Evolutionary conservation across 1,140 invertebrate genomes (phyloP).

Genomic region (Galleria mellonella): DNA sequence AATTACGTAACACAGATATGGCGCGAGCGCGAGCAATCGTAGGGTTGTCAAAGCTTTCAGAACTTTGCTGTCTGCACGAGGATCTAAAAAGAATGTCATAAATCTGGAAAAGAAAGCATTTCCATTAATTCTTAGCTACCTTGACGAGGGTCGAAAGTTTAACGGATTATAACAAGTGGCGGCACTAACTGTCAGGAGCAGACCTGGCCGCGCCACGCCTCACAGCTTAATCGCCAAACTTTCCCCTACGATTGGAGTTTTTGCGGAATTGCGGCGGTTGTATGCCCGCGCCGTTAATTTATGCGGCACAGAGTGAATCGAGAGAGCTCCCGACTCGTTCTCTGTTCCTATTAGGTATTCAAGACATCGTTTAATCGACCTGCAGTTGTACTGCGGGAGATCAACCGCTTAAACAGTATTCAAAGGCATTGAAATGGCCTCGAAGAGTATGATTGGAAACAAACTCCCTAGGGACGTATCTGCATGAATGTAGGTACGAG

Average conservation of each 20-base stretch:
- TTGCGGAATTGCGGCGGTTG: constrained; percentile 54
- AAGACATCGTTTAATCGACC: constrained; percentile 58
- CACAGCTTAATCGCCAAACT: constrained; percentile 69
- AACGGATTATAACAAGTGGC: constrained; percentile 69
- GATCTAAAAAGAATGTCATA: constrained; percentile 31
- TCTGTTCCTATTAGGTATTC: constrained; percentile 56
- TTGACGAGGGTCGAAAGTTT: constrained; percentile 69
- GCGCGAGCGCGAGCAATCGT: background rate
- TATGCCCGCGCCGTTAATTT: constrained; percentile 55
- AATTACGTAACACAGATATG: constrained; percentile 17
- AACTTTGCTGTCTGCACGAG: background rate
- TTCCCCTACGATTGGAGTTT: constrained; percentile 67
- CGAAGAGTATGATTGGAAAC: constrained; percentile 22
- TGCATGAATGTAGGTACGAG: too few species aligned
- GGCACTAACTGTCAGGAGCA: constrained; percentile 67
- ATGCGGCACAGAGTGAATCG: constrained; percentile 51
- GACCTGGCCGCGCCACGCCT: constrained; percentile 61
- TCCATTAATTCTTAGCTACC: constrained; percentile 59
- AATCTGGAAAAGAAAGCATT: constrained; percentile 43
- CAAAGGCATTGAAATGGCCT: constrained; percentile 24
- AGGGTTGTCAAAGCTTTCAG: constrained; percentile 9
- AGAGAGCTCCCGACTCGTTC: constrained; percentile 42
- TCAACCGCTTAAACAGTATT: constrained; percentile 34
- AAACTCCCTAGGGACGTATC: constrained; percentile 9
- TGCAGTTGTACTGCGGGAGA: constrained; percentile 18